Evolutionary conservation across 2,888 invertebrate species (phyloP).

Genomic region (Aelia acuminata): DNA sequence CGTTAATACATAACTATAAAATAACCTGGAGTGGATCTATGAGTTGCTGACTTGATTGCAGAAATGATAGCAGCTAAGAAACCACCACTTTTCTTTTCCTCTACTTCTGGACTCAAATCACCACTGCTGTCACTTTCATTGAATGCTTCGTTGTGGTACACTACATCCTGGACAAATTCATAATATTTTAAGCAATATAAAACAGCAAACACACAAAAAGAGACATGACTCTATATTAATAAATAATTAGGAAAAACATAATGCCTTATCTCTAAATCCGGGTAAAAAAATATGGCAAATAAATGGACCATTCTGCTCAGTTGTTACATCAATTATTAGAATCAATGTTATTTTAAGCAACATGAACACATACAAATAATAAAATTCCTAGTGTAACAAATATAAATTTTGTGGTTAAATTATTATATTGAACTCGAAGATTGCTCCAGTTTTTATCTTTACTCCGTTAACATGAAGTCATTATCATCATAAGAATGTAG

Average conservation of each 20-base stretch:
- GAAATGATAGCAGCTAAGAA: constrained; percentile 66
- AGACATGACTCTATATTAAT: too few relatives aligned
- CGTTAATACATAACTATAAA: too few relatives aligned
- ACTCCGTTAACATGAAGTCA: background rate
- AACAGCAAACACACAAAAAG: background rate
- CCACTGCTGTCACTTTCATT: constrained; percentile 76
- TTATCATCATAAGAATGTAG: background rate
- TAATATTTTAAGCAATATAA: background rate
- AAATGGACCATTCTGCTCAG: too few relatives aligned
- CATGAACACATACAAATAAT: too few relatives aligned
- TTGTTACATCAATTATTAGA: too few relatives aligned
- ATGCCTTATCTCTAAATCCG: too few relatives aligned
- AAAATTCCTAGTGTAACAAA: background rate
- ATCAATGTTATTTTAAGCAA: too few relatives aligned
- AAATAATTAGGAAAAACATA: too few relatives aligned
- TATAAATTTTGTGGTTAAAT: background rate
- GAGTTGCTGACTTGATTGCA: constrained; percentile 65
- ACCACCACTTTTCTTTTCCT: constrained; percentile 60
- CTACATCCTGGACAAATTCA: constrained; percentile 74
- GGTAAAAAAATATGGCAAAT: too few relatives aligned
- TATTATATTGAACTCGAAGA: background rate
- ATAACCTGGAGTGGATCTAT: constrained; percentile 63
- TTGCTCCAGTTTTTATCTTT: background rate
- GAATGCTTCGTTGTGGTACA: constrained; percentile 85
- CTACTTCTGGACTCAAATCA: constrained; percentile 61